A percentile compares a stretch with the other conserved stretches of the same genome.
phyloP scores from a whole-genome alignment of 1,140 invertebrate genomes.

The Bradysia coprophila region DNA sequence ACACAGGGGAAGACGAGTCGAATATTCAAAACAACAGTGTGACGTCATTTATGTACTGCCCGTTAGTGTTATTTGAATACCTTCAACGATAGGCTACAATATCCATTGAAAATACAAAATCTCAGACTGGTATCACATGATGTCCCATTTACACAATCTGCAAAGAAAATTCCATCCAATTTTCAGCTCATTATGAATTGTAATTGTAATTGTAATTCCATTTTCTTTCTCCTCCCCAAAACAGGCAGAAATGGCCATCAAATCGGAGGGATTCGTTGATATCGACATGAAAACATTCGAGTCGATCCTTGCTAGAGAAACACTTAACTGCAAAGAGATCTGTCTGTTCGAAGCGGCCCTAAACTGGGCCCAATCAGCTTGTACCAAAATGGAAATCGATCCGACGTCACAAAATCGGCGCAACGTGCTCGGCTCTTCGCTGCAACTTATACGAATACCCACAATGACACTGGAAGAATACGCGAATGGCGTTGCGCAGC shows the following conservation, averaged over 20 bases:
- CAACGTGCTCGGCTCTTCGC: conserved; percentile 50
- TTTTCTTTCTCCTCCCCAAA: not conserved
- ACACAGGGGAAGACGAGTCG: too few species aligned
- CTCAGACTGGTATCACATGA: too few species aligned
- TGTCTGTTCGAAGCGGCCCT: conserved; percentile 77
- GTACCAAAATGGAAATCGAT: conserved; percentile 57
- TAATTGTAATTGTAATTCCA: not conserved
- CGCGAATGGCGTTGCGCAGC: conserved; percentile 76
- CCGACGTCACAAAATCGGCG: conserved; percentile 50
- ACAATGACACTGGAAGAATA: conserved; percentile 83
- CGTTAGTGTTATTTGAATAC: too few species aligned
- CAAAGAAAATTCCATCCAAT: too few species aligned
- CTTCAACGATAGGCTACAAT: too few species aligned
- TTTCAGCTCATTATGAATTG: not conserved
- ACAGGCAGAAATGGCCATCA: conserved; percentile 81
- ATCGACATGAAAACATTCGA: conserved; percentile 79
- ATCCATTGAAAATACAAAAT: too few species aligned
- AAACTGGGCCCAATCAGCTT: conserved; percentile 76
- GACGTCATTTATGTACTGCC: too few species aligned
- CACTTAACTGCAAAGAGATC: conserved; percentile 79
- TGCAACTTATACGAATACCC: conserved; percentile 74
- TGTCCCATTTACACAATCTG: too few species aligned
- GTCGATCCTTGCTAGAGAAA: conserved; percentile 72
- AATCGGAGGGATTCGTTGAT: conserved; percentile 83
- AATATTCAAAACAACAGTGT: too few species aligned